Evolutionary conservation across 2,113 vertebrate genomes (phyloP), one percentile per base, ranked within the genome.

Genomic region (Ciconia boyciana): DNA sequence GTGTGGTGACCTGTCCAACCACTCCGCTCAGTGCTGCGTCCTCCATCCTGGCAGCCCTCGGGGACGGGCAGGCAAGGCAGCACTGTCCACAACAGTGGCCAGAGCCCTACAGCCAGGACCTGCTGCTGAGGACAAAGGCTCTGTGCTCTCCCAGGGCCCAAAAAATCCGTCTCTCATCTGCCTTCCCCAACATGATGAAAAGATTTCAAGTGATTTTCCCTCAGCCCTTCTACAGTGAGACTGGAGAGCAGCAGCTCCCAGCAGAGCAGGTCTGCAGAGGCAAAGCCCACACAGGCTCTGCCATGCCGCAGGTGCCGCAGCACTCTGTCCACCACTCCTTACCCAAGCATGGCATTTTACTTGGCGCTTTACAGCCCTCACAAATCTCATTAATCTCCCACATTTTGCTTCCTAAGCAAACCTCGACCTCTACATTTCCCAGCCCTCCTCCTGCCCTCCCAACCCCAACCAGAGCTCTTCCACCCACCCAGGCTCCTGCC

Each of bases 241-340:
- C 61, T 3, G 6, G 49, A 41, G 17, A 13, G 15, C 39, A 36
- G 13, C 41, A 46, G 58, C 21, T 74, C 41, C 48, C 32, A 39
- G 41, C 49, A 65, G 71, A 41, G 29, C 9, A 5, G 26, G 12
- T 31, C 32, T 31, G 48, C 57, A 49, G 19, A 24, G 36, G 16
- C 48, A 36, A 52, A 72, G 36, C 57, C 57, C 6, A 3, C 46
- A 7, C 5, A 9, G 70, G 43, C 43, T 64, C 43, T 69, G 54
- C 48, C 1, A 0, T 58, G 44, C 28, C 14, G 39, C 32, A 16
- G 25, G 43, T 86, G 8, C 43, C 2, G 0, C 66, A 69, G 22
- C 21, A 4, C 28, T 24, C 79, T 16, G 9, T 22, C 49, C 1
- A 4, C 24, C 58, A 43, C 9, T 29, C 46, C 19, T 39, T 25